Evolutionary conservation across 2,888 invertebrate species (phyloP).

Genomic region (Sarcophaga variegata): DNA sequence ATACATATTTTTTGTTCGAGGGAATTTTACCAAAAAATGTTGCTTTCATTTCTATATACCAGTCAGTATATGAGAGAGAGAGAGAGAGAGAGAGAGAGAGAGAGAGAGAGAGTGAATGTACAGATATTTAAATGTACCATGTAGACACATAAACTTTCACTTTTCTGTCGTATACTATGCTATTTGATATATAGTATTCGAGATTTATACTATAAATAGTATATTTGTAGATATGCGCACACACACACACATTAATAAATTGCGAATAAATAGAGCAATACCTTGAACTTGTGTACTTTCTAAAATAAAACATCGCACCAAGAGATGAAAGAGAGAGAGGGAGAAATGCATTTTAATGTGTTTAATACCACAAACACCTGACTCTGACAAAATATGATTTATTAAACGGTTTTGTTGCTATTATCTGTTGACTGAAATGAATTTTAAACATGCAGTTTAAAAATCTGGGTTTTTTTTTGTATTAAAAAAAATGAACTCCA

Average conservation of each 20-base stretch:
- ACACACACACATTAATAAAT: not conserved
- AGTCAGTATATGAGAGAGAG: not conserved
- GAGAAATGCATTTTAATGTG: not conserved
- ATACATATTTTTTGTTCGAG: not conserved
- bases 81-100: too few relatives aligned
- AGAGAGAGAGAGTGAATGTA: not conserved
- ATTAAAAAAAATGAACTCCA: too few relatives aligned
- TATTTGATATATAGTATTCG: not conserved
- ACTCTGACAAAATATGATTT: not conserved
- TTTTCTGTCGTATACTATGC: not conserved
- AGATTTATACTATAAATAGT: not conserved
- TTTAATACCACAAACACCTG: too few relatives aligned
- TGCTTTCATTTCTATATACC: not conserved
- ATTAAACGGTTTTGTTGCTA: too few relatives aligned
- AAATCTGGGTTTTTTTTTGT: too few relatives aligned
- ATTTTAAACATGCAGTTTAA: too few relatives aligned
- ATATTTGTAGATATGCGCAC: too few relatives aligned
- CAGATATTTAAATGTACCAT: not conserved
- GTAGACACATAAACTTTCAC: slow-evolving; percentile 19
- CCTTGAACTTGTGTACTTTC: slow-evolving; percentile 23
- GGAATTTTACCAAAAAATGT: not conserved
- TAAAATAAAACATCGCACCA: not conserved
- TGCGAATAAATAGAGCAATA: slow-evolving; percentile 1
- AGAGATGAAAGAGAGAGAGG: not conserved
- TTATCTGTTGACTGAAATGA: too few relatives aligned